Base-by-base conservation (phyloP, 35 echinoderm and acorn worm species). In the Anneissia japonica region DNA sequence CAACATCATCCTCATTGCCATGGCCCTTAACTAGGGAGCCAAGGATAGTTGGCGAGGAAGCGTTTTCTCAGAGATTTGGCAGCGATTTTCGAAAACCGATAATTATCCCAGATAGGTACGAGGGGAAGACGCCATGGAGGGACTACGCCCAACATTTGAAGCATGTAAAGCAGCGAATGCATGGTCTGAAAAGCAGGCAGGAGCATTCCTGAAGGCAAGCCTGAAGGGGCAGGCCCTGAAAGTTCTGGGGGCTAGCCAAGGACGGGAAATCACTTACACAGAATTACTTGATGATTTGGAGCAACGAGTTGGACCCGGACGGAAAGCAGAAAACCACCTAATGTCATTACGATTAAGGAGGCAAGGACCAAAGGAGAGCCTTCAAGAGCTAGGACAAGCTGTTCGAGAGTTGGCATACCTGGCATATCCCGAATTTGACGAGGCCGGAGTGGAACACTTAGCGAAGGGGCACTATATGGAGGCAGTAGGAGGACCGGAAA, bases 81-180 rank as follows among this genome's bases (percentile, higher is more conserved):
- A n/a, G n/a, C n/a, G n/a, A n/a, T n/a, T n/a, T n/a, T n/a, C n/a
- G n/a, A n/a, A n/a, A n/a, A n/a, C n/a, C n/a, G n/a, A n/a, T n/a
- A n/a, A n/a, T n/a, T n/a, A 82, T 14, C 32, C 84, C 84, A 34
- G 79, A 89, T 74, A 46, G 78, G 29, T 88, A 33, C 46, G 33
- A 43, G 23, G 88, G 88, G 9, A 75, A 82, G 28, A 84, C 35
- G 26, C 38, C 88, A 21, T 90, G 81, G 81, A 33, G 46, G 35
- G 88, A 90, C 1, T 90, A 90, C 74, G 9, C 4, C 7, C n/a
- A 76, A 14, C 82, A 90, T 90, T 90, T 74, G 37, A 84, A 40
- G 72, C 87, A 17, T 87, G 85, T 5, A 6, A 3, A 28, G 43
- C 31, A 13, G 39, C 37, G 16, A 45, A 87, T 80, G 26, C 26